Conservation (phyloP, 2,888 invertebrate genomes). For the Nipponacmea schrenckii region DNA sequence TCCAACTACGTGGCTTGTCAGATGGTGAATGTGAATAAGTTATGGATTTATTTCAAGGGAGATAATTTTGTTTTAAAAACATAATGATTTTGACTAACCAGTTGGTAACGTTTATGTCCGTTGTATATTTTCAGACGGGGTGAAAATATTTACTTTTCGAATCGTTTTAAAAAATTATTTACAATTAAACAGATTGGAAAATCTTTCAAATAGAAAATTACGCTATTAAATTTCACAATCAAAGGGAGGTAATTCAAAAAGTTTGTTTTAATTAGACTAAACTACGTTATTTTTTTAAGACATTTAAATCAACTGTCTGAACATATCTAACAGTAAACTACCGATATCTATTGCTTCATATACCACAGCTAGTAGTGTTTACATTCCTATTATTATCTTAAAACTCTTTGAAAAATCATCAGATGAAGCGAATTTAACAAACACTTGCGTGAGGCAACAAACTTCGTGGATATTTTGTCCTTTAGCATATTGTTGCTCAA, state of each 20-base stretch:
- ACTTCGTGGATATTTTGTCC: background rate
- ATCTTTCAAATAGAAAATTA: background rate
- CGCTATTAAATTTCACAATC: background rate
- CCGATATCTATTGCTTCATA: background rate
- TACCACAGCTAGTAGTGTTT: background rate
- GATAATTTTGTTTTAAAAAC: too few relatives aligned
- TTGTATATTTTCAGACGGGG: too few relatives aligned
- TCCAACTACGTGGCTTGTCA: too few relatives aligned
- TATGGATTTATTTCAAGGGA: too few relatives aligned
- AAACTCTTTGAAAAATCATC: conserved; percentile 1
- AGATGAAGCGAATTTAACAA: conserved; percentile 2
- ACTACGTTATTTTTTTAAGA: background rate
- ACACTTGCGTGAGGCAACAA: conserved; percentile 8
- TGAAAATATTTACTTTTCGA: too few relatives aligned
- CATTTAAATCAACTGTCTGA: background rate
- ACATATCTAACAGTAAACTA: background rate
- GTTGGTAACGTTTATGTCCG: too few relatives aligned
- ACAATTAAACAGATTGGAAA: background rate
- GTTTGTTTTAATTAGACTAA: background rate
- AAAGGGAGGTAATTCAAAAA: background rate
- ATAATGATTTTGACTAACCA: too few relatives aligned
- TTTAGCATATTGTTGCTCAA: background rate
- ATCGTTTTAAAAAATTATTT: too few relatives aligned
- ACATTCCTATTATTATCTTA: background rate
- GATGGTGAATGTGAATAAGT: too few relatives aligned